A percentile compares a stretch with the other conserved stretches of the same genome.
These are phyloP conservation scores for Sphaerophoria taeniata DNA, from an alignment of 2,888 invertebrate species.

Conservation along the genomic window DNA sequence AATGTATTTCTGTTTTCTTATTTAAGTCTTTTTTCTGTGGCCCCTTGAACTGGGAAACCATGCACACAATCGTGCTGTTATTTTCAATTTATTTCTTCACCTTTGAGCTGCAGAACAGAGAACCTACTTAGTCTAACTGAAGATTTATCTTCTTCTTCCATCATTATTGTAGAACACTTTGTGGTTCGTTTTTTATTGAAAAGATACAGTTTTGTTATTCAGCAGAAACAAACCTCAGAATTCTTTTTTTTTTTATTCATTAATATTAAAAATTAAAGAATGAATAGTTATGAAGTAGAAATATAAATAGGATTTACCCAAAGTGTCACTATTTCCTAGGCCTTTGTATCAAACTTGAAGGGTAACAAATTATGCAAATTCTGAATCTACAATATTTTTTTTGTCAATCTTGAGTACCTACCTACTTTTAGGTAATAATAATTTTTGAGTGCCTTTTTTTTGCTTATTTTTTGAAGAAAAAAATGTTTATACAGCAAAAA, in stretches of 20 bases:
- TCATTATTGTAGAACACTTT: conserved; percentile 43
- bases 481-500: conserved; percentile 5
- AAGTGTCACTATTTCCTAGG: background rate
- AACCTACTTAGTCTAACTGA: conserved; percentile 16
- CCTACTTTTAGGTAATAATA: conserved; percentile 17
- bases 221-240: background rate
- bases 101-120: conserved; percentile 17
- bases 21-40: conserved; percentile 31
- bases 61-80: conserved; percentile 53
- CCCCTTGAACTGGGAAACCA: conserved; percentile 31
- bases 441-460: conserved; percentile 41
- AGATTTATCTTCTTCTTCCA: conserved; percentile 59
- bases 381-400: background rate
- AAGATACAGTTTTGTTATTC: background rate
- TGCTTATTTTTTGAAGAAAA: conserved; percentile 16
- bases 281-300: background rate
- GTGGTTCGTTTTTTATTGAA: conserved; percentile 38
- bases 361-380: conserved; percentile 12
- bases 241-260: background rate
- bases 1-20: background rate
- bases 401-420: conserved; percentile 2
- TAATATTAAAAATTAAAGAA: background rate
- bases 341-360: background rate
- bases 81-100: conserved; percentile 62
- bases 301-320: background rate